Evolutionary conservation across 2,888 invertebrate species (phyloP), one percentile per base, ranked within the genome.

Genomic region (Busseola fusca): DNA sequence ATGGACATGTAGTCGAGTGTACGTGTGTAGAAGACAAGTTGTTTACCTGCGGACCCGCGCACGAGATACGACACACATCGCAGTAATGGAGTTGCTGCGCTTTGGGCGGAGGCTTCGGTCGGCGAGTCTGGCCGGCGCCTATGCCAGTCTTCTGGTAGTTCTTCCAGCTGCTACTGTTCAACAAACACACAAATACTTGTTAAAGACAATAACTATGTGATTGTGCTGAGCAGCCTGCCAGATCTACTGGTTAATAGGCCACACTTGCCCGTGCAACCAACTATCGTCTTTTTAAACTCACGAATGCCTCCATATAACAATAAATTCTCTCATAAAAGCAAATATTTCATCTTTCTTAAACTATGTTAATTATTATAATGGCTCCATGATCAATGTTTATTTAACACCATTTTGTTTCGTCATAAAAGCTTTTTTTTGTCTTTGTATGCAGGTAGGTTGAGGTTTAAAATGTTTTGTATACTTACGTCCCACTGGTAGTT

Each of bases 11-110:
- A 62, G 27, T 21, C 7, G 25, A 52, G n/a, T 66, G 12, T 18
- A 37, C 4, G 27, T 48, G 25, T 48, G 27, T 27, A 48, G 14
- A n/a, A 27, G 18, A n/a, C 30, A 21, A 5, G 58, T 34, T 21
- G 9, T n/a, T 72, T 80, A 97, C 97, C 96, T 98, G 98, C 6
- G 98, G 98, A 0, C 99, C 99, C 80, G 98, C 99, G 93, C 99
- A 99, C 89, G 99, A 99, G 89, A 99, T 99, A 94, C 99, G 99
- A 95, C 99, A 99, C 21, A 99, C 99, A 93, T 99, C 99, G 92
- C 99, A 99, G 94, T 99, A 99, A 94, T 99, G 99, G 81, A 99
- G 96, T 91, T 99, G 98, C 91, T 98, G 98, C 45, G 98, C 98
- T 88, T 98, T 98, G 27, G 98, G 98, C 71, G 98, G 98, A 42